Evolutionary conservation across 2,888 invertebrate species (phyloP), one percentile per base, ranked within the genome.

Genomic region (Pterobdella sp.): DNA sequence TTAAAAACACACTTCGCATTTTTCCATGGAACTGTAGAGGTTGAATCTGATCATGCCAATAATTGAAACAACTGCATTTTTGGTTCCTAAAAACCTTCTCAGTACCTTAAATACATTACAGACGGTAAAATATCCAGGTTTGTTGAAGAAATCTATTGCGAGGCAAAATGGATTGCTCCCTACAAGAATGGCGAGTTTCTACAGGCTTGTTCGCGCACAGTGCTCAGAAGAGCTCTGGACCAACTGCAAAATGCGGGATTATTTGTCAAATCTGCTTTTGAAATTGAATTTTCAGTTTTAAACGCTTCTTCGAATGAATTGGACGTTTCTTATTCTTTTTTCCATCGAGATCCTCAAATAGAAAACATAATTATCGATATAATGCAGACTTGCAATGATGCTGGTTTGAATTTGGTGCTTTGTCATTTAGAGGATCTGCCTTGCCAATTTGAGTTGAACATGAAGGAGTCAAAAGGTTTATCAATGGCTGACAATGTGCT

Each of bases 371-470:
- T 56, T 56, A 4, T 56, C 26, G 70, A 74, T 7, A 52, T 76
- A 7, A 74, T 76, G 36, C 64, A 73, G 63, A 35, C 36, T 1
- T 49, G 73, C 14, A 14, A n/a, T 22, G 64, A 49, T 22, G 22
- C 71, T 7, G 75, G 74, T 0, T 65, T 76, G 14, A 42, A 73
- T 18, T 14, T 74, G 36, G 75, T 65, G 34, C 35, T 68, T 18
- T 60, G 73, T 14, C 75, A 77, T 49, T 32, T 64, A 14, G 77
- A 77, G 56, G 56, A 71, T 49, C 72, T 56, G 4, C 52, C 66
- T 0, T 75, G 78, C 10, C 77, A 78, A 69, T 75, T 75, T 72
- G 78, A 78, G 68, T 49, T 77, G 1, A 71, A 67, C 37, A 22
- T 74, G 52, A 37, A 64, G n/a, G 75, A 76, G 10, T 52, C 65